Evolutionary conservation across 2,797 vertebrate genomes (phyloP).

Genomic region (Gymnothorax reevesii): DNA sequence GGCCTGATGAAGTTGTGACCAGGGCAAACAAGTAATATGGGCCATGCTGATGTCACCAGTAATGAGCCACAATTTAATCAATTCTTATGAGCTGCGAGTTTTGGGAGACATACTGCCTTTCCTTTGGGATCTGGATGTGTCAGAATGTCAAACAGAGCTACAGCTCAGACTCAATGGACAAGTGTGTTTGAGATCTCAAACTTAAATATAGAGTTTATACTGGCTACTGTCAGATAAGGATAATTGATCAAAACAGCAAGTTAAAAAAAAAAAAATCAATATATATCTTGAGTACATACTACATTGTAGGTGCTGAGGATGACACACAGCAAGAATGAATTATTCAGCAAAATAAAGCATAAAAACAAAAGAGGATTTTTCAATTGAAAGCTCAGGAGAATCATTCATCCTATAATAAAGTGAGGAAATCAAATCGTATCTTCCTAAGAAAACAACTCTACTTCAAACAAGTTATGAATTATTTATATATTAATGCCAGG

Average conservation of each 20-base stretch:
- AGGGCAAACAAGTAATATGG: conserved; percentile 44
- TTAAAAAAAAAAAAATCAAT: background rate
- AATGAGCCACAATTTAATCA: conserved; percentile 46
- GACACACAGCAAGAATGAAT: background rate
- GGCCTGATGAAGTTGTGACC: conserved; percentile 51
- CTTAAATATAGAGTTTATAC: conserved; percentile 22
- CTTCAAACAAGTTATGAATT: background rate
- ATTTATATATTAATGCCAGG: background rate
- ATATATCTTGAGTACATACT: background rate
- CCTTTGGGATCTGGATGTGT: background rate
- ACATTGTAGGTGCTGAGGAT: background rate
- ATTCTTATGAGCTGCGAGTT: conserved; percentile 18
- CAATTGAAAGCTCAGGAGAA: background rate
- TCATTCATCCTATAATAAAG: background rate
- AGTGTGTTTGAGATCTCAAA: background rate
- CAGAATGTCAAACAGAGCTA: conserved; percentile 26
- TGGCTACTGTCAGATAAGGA: background rate
- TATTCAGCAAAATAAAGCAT: background rate
- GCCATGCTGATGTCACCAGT: conserved; percentile 38
- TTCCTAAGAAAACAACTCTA: background rate
- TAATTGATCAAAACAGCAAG: background rate
- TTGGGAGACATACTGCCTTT: conserved; percentile 25
- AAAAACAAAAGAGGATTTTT: background rate
- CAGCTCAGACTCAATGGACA: background rate
- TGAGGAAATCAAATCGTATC: background rate